Evolutionary conservation across 2,113 vertebrate genomes (phyloP).

Genomic region (Ovibos moschatus): DNA sequence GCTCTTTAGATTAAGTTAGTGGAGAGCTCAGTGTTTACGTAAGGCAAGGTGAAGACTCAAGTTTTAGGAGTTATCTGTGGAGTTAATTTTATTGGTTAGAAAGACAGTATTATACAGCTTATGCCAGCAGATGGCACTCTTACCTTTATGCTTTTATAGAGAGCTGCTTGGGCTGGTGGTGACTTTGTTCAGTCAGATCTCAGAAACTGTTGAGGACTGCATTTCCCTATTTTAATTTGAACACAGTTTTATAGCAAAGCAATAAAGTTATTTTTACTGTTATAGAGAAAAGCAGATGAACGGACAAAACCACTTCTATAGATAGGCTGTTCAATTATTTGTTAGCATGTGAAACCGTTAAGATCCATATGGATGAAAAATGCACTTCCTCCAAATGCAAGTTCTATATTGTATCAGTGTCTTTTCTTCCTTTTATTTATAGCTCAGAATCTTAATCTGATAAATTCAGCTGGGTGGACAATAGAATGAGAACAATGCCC

Average conservation of each 20-base stretch:
- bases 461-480: slow-evolving; percentile 67
- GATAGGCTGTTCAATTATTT: slow-evolving; percentile 48
- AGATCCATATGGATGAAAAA: slow-evolving; percentile 18
- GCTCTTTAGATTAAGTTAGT: neutral
- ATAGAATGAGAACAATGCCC: slow-evolving; percentile 57
- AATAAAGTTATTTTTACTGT: slow-evolving; percentile 57
- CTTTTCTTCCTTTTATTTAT: slow-evolving; percentile 54
- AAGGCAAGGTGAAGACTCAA: neutral
- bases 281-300: slow-evolving; percentile 31
- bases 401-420: slow-evolving; percentile 16
- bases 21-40: neutral
- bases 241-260: slow-evolving; percentile 39
- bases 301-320: slow-evolving; percentile 47
- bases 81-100: neutral
- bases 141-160: neutral
- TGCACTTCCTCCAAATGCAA: neutral
- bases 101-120: neutral
- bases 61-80: neutral
- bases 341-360: slow-evolving; percentile 41
- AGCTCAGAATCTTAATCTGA: slow-evolving; percentile 59
- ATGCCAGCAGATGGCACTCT: slow-evolving; percentile 65
- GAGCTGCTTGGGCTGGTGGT: neutral
- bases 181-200: neutral
- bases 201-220: slow-evolving; percentile 16
- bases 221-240: slow-evolving; percentile 49